Evolutionary conservation across 2,888 invertebrate species (phyloP), one percentile per base, ranked within the genome.

Genomic region (Escarpia spicata): DNA sequence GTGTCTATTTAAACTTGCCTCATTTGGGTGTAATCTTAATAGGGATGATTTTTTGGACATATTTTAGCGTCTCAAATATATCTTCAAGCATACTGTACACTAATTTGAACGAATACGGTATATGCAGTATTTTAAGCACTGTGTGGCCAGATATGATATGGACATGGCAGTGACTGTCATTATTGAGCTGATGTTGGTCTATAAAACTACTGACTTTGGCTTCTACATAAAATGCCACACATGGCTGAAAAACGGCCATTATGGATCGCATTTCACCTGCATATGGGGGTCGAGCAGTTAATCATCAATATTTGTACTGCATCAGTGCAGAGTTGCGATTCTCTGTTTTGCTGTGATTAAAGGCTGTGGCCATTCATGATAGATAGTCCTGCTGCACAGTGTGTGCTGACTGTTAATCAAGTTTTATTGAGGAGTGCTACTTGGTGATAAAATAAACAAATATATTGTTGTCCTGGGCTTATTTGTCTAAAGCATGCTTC

Each of bases 291-390:
- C 52, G 4, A 3, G n/a, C 75, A 75, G 75, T 75, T 26, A 75
- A 75, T 75, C 75, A 75, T 75, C n/a, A 75, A 75, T n/a, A 75
- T 75, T 26, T 75, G 75, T 75, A 19, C 75, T 75, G 75, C 75
- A 75, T 75, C 75, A 75, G 19, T 75, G 75, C 75, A 26, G 75
- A 75, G 26, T 26, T 75, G 75, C 19, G 26, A n/a, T 75, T 26
- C 19, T 52, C 19, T 75, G 75, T 75, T 75, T 26, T 26, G 75
- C 26, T 26, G n/a, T 75, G 75, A 26, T 26, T 75, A 75, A 75
- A 75, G 75, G 26, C 75, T 75, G 52, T 52, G 75, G 26, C 75
- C 75, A 75, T 75, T 26, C 75, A 26, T 6, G 15, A 26, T n/a
- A 3, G 75, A 75, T 26, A 26, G 19, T 75, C 4, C 26, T 4